Evolutionary conservation across 2,113 vertebrate genomes (phyloP), one percentile per base, ranked within the genome.

Genomic region (Poeciliopsis turrubarensis): DNA sequence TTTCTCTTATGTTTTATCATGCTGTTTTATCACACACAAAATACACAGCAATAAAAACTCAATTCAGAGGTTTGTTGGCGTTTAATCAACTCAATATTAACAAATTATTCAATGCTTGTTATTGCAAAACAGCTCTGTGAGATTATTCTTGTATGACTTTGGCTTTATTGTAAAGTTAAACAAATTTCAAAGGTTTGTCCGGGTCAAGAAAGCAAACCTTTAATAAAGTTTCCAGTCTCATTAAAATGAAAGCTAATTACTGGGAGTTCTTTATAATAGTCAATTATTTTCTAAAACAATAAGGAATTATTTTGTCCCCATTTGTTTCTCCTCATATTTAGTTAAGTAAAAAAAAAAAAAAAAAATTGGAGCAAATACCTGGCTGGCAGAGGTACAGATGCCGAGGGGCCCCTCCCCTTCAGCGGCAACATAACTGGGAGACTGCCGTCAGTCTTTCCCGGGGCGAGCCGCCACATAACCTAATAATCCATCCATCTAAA

Each of bases 341-440:
- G 9, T 30, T 13, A 17, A 47, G 13, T 44, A 27, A 68, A 29
- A 69, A 13, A 29, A 29, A 29, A 29, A 29, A 29, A 29, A 5
- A 15, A 68, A 39, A 47, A 41, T 1, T 11, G 30, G 30, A 9
- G 29, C 25, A 7, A 37, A 27, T 51, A 44, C 15, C 60, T 31
- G 44, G 39, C 75, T 74, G 82, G 75, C 72, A 67, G 70, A 30
- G 10, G 54, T 27, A 27, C 78, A 87, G 89, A 89, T 86, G 87
- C 78, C 72, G 78, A 72, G 79, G 71, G 71, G 68, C 77, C 84
- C 82, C 83, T 83, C 87, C 87, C 83, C 73, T 86, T 65, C 63
- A 78, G 65, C 78, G 72, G 74, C 62, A 73, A 63, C 68, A 47
- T 63, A 83, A 88, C 75, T 81, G 67, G 67, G 79, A 89, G 79